Percentiles rank a stretch among this genome's conserved stretches.
Evolutionary conservation across 2,113 vertebrate species (phyloP).

Genomic region (Leucosticte australis): DNA sequence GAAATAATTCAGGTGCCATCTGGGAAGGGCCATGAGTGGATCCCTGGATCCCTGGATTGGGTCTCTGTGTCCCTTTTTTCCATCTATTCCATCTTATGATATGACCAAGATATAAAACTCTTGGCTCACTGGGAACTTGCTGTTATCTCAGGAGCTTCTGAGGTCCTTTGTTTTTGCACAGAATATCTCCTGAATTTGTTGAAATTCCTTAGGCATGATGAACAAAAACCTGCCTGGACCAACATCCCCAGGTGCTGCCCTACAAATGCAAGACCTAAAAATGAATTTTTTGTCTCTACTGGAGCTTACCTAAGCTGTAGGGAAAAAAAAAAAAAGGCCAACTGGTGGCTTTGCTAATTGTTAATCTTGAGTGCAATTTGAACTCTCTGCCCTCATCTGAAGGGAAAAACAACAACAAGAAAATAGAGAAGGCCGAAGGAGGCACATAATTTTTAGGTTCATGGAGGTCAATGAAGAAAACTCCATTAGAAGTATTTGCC

Average conservation of each 20-base stretch:
- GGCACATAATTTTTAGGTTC: neutral
- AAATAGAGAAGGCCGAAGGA: neutral
- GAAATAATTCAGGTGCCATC: neutral
- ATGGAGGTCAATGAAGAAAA: constrained; percentile 2
- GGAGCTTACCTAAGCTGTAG: neutral
- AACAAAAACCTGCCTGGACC: neutral
- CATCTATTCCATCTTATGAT: neutral
- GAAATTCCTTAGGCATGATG: neutral
- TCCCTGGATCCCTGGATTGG: neutral
- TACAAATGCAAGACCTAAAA: neutral
- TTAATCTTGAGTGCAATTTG: neutral
- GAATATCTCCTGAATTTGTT: neutral
- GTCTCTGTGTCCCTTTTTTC: neutral
- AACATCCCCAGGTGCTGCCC: neutral
- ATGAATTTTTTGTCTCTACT: neutral
- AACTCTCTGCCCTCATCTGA: neutral
- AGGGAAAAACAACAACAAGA: neutral
- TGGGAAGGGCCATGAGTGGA: neutral
- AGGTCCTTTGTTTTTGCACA: neutral
- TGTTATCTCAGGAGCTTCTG: neutral
- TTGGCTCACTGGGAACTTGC: neutral
- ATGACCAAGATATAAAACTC: neutral
- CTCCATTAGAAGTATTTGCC: constrained; percentile 4
- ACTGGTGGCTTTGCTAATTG: neutral
- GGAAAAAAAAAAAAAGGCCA: neutral